These are phyloP conservation scores for Myocastor coypus DNA, from an alignment of 2,113 vertebrate genomes.

Conservation along the genomic window DNA sequence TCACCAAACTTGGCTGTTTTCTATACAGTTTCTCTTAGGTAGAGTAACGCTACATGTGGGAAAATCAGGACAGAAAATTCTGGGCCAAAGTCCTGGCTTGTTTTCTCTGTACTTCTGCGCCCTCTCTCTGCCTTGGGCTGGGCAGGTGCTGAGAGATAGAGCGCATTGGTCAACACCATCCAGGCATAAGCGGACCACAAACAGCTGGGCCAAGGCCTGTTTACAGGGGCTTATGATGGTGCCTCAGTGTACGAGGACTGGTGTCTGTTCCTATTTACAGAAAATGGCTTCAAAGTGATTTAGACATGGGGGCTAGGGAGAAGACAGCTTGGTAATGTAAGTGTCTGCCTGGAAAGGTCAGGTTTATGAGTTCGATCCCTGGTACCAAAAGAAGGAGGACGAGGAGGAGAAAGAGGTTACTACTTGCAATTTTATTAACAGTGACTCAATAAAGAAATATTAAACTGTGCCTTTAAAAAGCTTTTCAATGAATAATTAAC, in stretches of 20 bases:
- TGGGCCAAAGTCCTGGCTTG: background rate
- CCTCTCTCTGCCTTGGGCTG: background rate
- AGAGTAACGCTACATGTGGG: background rate
- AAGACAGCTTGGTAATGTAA: too few relatives aligned
- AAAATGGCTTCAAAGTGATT: slow-evolving; percentile 23
- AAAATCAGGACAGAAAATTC: background rate
- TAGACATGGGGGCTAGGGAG: background rate
- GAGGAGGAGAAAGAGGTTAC: background rate
- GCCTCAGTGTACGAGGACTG: background rate
- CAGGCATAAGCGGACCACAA: background rate
- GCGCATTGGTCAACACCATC: background rate
- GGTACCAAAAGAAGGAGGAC: too few relatives aligned
- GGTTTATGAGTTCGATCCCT: too few relatives aligned
- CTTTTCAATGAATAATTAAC: slow-evolving; percentile 76
- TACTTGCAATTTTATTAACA: slow-evolving; percentile 59
- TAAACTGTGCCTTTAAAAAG: slow-evolving; percentile 75
- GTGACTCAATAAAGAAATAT: slow-evolving; percentile 55
- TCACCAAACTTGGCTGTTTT: background rate
- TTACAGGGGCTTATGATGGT: background rate
- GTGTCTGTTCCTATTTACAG: background rate
- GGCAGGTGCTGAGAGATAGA: background rate
- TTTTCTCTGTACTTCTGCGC: background rate
- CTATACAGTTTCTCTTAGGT: background rate
- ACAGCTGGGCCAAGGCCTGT: background rate
- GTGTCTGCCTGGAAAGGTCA: too few relatives aligned